Percentiles rank a stretch among this genome's conserved stretches.
Conservation (phyloP, 2,888 invertebrate species). For the Herminia tarsipennalis region DNA sequence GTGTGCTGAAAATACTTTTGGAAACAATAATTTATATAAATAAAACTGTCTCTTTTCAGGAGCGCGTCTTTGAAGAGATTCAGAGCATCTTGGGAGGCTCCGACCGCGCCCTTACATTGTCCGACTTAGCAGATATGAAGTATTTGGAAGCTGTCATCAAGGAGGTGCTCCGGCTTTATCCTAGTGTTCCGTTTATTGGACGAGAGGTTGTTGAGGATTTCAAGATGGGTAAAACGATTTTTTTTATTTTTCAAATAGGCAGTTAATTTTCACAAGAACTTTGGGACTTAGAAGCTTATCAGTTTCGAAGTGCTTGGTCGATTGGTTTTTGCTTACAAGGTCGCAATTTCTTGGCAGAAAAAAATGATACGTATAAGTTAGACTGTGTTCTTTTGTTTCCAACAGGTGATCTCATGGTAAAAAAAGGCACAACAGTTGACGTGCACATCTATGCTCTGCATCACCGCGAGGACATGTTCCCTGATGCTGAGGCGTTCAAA, state of each 20-base stretch:
- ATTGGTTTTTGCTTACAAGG: too few relatives aligned
- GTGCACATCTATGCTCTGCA: constrained; percentile 87
- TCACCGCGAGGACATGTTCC: constrained; percentile 86
- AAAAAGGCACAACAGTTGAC: constrained; percentile 74
- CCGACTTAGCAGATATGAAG: constrained; percentile 86
- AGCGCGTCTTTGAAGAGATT: constrained; percentile 73
- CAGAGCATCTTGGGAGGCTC: constrained; percentile 61
- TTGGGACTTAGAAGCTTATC: too few relatives aligned
- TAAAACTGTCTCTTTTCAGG: constrained; percentile 42
- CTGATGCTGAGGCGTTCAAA: constrained; percentile 88
- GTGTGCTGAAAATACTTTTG: too few relatives aligned
- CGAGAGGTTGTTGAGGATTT: constrained; percentile 86
- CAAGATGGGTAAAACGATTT: constrained; percentile 83
- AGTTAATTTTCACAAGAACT: too few relatives aligned
- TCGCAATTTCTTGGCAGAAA: too few relatives aligned
- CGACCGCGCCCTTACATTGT: constrained; percentile 78
- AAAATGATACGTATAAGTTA: background rate
- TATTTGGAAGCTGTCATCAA: constrained; percentile 90
- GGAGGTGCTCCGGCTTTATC: constrained; percentile 88
- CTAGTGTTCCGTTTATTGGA: constrained; percentile 88
- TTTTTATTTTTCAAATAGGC: too few relatives aligned
- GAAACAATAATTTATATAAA: background rate
- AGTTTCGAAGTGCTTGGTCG: too few relatives aligned
- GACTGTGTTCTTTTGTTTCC: constrained; percentile 1
- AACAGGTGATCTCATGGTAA: constrained; percentile 75